Conservation (phyloP, 1,140 invertebrate genomes). For the Drosophila rhopaloa region DNA sequence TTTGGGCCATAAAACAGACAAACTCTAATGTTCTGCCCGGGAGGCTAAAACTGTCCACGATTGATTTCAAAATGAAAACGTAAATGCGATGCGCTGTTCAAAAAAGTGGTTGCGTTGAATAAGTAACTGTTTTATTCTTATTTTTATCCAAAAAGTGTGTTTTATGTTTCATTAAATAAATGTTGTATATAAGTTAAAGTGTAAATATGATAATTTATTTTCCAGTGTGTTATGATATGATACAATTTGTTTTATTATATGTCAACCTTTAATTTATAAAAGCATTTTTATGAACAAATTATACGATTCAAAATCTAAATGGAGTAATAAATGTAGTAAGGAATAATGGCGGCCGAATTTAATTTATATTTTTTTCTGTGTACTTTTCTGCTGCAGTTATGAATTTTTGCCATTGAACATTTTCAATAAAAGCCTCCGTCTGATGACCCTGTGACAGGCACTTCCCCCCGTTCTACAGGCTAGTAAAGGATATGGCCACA, state of each 20-base stretch:
- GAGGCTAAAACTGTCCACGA: not conserved
- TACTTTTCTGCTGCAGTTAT: slow-evolving; percentile 39
- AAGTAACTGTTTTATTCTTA: not conserved
- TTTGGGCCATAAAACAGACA: slow-evolving; percentile 8
- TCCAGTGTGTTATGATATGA: too few relatives aligned
- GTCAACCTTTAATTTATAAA: too few relatives aligned
- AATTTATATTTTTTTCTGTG: not conserved
- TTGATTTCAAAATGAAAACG: slow-evolving; percentile 12
- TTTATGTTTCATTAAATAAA: too few relatives aligned
- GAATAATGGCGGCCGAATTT: not conserved
- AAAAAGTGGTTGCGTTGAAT: not conserved
- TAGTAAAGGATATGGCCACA: slow-evolving; percentile 55
- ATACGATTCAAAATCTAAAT: too few relatives aligned
- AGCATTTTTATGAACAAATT: not conserved
- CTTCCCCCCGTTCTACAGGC: not conserved
- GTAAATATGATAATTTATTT: too few relatives aligned
- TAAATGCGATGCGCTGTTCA: slow-evolving; percentile 7
- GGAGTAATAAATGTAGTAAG: too few relatives aligned
- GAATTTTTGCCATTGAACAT: slow-evolving; percentile 59
- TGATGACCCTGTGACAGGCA: slow-evolving; percentile 10
- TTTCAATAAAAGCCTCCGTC: slow-evolving; percentile 62
- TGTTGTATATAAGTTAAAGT: too few relatives aligned
- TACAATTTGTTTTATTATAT: not conserved
- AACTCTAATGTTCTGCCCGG: not conserved
- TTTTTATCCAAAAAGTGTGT: not conserved